phyloP scores from a whole-genome alignment of 2,113 vertebrate genomes.

The Epinephelus moara region DNA sequence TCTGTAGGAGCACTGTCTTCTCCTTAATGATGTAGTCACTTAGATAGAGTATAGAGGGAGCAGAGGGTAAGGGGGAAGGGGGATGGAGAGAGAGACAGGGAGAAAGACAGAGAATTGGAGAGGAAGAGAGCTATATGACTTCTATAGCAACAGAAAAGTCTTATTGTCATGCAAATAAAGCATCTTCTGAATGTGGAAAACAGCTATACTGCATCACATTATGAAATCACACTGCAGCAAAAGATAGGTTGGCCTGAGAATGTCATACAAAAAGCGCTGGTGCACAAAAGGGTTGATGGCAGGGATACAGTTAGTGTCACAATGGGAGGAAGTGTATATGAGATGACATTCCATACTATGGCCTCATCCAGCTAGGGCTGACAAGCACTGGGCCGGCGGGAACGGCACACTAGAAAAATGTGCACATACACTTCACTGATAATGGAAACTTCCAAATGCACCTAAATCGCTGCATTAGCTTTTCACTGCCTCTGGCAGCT shows the following conservation, averaged over 20 bases:
- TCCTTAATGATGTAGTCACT: slow-evolving; percentile 99
- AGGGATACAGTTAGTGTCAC: slow-evolving; percentile 63
- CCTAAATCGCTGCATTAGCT: slow-evolving; percentile 64
- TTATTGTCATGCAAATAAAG: slow-evolving; percentile 72
- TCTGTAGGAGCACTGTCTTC: slow-evolving; percentile 99
- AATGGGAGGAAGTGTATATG: slow-evolving; percentile 62
- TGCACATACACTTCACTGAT: slow-evolving; percentile 61
- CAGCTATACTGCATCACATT: slow-evolving; percentile 68
- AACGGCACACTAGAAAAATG: slow-evolving; percentile 54
- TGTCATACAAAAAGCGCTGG: slow-evolving; percentile 55
- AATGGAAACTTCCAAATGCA: slow-evolving; percentile 72
- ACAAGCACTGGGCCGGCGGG: slow-evolving; percentile 41
- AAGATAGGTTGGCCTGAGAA: slow-evolving; percentile 54
- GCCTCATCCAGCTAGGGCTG: slow-evolving; percentile 62
- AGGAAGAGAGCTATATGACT: slow-evolving; percentile 49
- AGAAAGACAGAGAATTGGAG: slow-evolving; percentile 32
- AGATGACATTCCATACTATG: slow-evolving; percentile 57
- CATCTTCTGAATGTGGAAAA: slow-evolving; percentile 59
- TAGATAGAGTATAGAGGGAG: slow-evolving; percentile 65
- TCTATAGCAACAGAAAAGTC: slow-evolving; percentile 49
- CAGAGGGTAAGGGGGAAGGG: slow-evolving; percentile 51
- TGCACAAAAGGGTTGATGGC: slow-evolving; percentile 61
- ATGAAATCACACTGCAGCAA: slow-evolving; percentile 75
- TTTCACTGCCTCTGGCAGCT: slow-evolving; percentile 57
- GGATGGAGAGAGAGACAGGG: slow-evolving; percentile 60